Evolutionary conservation across 2,888 invertebrate genomes (phyloP).

Genomic region (Macroteleia sp.): DNA sequence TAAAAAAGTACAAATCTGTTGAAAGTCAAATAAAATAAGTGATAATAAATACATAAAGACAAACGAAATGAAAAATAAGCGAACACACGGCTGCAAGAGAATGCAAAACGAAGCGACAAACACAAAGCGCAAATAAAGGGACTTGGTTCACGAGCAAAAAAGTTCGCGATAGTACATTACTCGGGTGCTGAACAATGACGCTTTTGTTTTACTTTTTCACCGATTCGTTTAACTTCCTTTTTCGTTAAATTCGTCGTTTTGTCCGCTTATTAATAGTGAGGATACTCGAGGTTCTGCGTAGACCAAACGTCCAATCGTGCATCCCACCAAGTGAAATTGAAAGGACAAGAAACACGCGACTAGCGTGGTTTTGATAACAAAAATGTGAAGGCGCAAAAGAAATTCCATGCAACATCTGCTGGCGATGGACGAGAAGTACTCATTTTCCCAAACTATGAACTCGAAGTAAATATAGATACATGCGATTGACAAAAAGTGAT

Average conservation of each 20-base stretch:
- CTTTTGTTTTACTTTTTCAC: constrained; percentile 26
- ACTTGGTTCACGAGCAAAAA: too few species aligned
- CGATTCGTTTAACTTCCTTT: constrained; percentile 24
- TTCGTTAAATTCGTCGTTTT: too few species aligned
- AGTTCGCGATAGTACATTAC: constrained; percentile 31
- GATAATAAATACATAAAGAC: too few species aligned
- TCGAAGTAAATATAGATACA: constrained; percentile 23
- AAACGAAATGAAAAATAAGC: constrained; percentile 49
- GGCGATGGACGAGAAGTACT: constrained; percentile 18
- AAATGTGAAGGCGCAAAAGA: constrained; percentile 32
- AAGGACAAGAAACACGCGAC: constrained; percentile 42
- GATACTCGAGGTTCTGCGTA: too few species aligned
- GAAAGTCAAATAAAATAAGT: too few species aligned
- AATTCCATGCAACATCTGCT: constrained; percentile 43
- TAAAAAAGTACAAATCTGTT: too few species aligned
- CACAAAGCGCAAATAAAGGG: constrained; percentile 14
- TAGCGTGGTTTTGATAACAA: constrained; percentile 47
- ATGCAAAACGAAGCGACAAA: constrained; percentile 21
- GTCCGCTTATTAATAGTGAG: constrained; percentile 40
- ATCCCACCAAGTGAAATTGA: too few species aligned
- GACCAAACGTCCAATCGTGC: too few species aligned
- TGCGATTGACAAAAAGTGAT: background rate
- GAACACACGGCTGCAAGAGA: constrained; percentile 41
- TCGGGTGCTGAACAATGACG: constrained; percentile 32
- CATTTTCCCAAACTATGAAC: constrained; percentile 15